phyloP scores from a whole-genome alignment of 2,888 invertebrate genomes.

The Lutraria lutraria region DNA sequence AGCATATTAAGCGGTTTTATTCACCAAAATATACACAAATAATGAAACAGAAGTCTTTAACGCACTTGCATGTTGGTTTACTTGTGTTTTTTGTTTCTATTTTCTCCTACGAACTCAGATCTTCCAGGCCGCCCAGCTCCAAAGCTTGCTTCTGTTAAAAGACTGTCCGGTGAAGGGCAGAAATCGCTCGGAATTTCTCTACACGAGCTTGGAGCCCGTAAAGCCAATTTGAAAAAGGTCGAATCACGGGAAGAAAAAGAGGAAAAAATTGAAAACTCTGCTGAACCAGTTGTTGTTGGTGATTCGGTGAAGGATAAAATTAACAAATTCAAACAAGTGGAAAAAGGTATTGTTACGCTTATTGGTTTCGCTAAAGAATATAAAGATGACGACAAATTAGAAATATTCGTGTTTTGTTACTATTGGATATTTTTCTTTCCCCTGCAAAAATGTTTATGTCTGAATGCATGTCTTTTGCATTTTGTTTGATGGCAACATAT shows the following conservation, averaged over 20 bases:
- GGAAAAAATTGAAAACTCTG: not conserved
- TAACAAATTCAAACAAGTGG: conserved; percentile 50
- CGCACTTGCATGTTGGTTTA: conserved; percentile 12
- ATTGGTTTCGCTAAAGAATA: not conserved
- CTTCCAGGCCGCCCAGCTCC: conserved; percentile 38
- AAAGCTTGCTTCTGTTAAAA: conserved; percentile 30
- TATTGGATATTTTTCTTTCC: not conserved
- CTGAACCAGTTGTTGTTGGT: not conserved
- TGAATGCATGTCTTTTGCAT: too few species aligned
- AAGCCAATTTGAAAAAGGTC: conserved; percentile 51
- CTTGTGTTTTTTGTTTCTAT: conserved; percentile 7
- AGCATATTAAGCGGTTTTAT: too few species aligned
- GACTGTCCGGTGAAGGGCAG: conserved; percentile 55
- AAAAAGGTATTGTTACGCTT: conserved; percentile 41
- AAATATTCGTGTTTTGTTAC: not conserved
- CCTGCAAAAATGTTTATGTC: not conserved
- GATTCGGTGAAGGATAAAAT: conserved; percentile 46
- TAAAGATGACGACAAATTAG: not conserved
- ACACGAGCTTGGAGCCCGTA: conserved; percentile 37
- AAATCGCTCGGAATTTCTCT: conserved; percentile 42
- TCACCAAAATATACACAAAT: too few species aligned
- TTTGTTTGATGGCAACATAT: too few species aligned
- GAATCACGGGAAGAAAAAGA: conserved; percentile 9
- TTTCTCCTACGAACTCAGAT: conserved; percentile 16
- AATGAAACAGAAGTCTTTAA: not conserved